These are phyloP conservation scores for Steatocranus sp. DNA, from an alignment of 2,797 vertebrate genomes.

Conservation along the genomic window DNA sequence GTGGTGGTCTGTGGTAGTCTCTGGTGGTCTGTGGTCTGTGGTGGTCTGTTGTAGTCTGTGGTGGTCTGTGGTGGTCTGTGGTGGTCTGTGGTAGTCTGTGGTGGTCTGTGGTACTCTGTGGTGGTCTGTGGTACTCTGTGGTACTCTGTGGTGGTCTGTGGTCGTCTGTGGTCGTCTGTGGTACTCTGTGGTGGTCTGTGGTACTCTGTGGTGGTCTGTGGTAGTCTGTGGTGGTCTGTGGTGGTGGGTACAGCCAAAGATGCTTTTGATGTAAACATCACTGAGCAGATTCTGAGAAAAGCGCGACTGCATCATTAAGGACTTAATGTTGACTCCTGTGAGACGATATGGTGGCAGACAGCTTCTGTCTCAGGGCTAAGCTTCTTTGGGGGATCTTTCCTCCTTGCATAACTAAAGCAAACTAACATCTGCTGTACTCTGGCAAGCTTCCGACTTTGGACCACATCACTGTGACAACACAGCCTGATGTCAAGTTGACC, in stretches of 20 bases:
- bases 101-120: fast-evolving
- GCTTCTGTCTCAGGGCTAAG: neutral
- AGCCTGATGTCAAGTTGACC: neutral
- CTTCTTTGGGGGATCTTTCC: conserved; percentile 30
- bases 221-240: neutral
- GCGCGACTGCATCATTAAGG: neutral
- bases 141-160: no score
- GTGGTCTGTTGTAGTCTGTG: fast-evolving
- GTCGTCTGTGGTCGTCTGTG: no score
- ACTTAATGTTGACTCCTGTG: neutral
- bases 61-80: fast-evolving
- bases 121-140: fast-evolving
- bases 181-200: no score
- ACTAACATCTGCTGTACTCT: neutral
- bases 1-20: no score
- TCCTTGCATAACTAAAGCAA: conserved; percentile 33
- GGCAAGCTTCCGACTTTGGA: neutral
- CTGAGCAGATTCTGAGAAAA: neutral
- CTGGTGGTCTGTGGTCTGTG: no score
- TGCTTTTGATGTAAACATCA: neutral
- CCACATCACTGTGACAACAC: neutral
- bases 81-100: fast-evolving
- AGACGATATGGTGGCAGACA: neutral
- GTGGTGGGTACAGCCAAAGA: neutral
- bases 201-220: no score